phyloP scores from a whole-genome alignment of 2,113 vertebrate species.

The Syngnathoides biaculeatus region DNA sequence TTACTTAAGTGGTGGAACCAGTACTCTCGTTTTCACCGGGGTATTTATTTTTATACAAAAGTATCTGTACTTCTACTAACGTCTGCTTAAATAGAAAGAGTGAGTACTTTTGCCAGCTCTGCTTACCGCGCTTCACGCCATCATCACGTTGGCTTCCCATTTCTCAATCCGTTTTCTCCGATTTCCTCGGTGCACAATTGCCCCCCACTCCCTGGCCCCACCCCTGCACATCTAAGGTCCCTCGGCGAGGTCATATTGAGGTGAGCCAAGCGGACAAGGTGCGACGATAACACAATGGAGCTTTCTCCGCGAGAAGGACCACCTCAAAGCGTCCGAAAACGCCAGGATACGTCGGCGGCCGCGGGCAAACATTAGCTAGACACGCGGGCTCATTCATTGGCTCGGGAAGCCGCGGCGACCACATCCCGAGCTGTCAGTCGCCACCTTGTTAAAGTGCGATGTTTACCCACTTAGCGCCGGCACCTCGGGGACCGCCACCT shows the following conservation, averaged over 20 bases:
- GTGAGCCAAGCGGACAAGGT: constrained; percentile 31
- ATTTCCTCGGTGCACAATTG: not conserved
- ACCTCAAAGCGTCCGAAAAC: not conserved
- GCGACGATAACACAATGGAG: constrained; percentile 16
- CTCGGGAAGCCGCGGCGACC: constrained; percentile 37
- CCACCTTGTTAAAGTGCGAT: constrained; percentile 58
- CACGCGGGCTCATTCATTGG: constrained; percentile 47
- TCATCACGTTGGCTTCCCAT: not conserved
- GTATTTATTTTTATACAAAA: too few species aligned
- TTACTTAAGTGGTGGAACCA: too few species aligned
- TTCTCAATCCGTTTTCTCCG: not conserved
- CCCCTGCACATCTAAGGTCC: constrained; percentile 1
- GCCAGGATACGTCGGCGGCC: not conserved
- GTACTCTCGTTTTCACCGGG: too few species aligned
- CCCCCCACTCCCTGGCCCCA: not conserved
- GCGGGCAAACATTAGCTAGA: not conserved
- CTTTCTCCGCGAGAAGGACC: not conserved
- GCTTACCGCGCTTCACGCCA: not conserved
- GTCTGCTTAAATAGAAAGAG: too few species aligned
- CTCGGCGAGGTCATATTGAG: constrained; percentile 24
- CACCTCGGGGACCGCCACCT: constrained; percentile 48
- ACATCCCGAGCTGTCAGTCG: constrained; percentile 55
- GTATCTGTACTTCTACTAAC: too few species aligned
- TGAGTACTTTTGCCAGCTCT: not conserved
- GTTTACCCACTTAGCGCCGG: constrained; percentile 60